Conservation (phyloP, 1,140 invertebrate genomes). For the Cheumatopsyche charites region DNA sequence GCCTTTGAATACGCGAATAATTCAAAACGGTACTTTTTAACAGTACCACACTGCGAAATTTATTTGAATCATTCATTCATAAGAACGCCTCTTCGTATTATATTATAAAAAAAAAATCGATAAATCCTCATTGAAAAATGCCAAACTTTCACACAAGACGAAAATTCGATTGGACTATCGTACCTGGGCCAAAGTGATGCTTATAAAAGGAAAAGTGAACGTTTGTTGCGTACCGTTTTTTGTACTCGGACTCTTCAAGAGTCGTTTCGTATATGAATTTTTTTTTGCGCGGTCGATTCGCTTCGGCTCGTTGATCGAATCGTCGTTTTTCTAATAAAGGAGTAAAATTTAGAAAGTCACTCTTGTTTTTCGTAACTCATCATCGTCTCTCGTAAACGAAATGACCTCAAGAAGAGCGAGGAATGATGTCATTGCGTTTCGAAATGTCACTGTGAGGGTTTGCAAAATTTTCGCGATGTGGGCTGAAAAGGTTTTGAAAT, state of each 20-base stretch:
- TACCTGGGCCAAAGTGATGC: slow-evolving; percentile 2
- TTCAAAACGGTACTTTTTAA: no score
- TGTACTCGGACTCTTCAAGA: not conserved
- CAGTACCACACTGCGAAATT: not conserved
- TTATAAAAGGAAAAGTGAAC: slow-evolving; percentile 22
- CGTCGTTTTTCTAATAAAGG: slow-evolving; percentile 12
- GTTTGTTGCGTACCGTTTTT: slow-evolving; percentile 10
- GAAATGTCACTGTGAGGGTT: not conserved
- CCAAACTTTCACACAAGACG: slow-evolving; percentile 8
- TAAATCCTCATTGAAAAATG: not conserved
- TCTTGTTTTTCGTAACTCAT: slow-evolving; percentile 14
- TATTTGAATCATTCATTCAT: not conserved
- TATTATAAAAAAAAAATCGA: not conserved
- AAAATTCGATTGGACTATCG: slow-evolving; percentile 9
- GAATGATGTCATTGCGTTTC: slow-evolving; percentile 14
- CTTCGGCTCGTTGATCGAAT: slow-evolving; percentile 9
- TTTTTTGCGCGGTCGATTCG: not conserved
- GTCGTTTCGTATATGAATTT: no score
- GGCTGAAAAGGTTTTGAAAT: not conserved
- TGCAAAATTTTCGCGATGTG: not conserved
- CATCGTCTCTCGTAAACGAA: not conserved
- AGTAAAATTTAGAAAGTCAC: slow-evolving; percentile 22
- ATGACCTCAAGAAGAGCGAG: not conserved
- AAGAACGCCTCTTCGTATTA: not conserved
- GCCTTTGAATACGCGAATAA: no score